Conservation (phyloP, 2,888 invertebrate species). For the Campoletis raptor region DNA sequence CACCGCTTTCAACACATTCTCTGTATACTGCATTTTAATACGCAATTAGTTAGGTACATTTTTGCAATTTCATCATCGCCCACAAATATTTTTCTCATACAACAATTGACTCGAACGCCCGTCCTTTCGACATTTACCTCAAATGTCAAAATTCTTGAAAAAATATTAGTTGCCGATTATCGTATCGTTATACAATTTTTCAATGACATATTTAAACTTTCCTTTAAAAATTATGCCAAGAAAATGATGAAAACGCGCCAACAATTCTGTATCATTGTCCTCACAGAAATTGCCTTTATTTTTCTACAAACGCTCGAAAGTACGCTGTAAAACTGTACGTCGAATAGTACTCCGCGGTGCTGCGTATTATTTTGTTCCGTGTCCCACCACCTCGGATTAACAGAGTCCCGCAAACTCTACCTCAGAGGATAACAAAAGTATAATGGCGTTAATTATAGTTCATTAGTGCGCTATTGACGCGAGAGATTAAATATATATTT, state of each 20-base stretch:
- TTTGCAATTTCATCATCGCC: conserved; percentile 13
- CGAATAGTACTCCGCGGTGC: not conserved
- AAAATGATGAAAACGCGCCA: not conserved
- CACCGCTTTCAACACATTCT: not conserved
- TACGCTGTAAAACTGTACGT: not conserved
- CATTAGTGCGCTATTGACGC: conserved; percentile 2
- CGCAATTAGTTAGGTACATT: conserved; percentile 10
- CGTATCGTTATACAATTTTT: too few relatives aligned
- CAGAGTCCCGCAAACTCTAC: conserved; percentile 80
- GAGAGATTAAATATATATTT: conserved; percentile 54
- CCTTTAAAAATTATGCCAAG: not conserved
- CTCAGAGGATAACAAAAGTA: conserved; percentile 74
- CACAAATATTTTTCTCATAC: not conserved
- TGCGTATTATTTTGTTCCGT: conserved; percentile 39
- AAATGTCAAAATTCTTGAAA: too few relatives aligned
- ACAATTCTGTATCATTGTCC: too few relatives aligned
- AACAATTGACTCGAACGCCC: not conserved
- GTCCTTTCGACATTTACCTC: not conserved
- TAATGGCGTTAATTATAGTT: not conserved
- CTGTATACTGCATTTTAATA: not conserved
- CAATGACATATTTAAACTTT: not conserved
- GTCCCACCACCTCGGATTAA: not conserved
- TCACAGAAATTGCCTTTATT: not conserved
- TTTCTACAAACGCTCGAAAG: not conserved
- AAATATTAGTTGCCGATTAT: too few relatives aligned